Percentiles rank a stretch among this genome's conserved stretches.
These are phyloP conservation scores for Hoplodrina ambigua DNA, from an alignment of 2,888 invertebrate species.

Conservation along the genomic window DNA sequence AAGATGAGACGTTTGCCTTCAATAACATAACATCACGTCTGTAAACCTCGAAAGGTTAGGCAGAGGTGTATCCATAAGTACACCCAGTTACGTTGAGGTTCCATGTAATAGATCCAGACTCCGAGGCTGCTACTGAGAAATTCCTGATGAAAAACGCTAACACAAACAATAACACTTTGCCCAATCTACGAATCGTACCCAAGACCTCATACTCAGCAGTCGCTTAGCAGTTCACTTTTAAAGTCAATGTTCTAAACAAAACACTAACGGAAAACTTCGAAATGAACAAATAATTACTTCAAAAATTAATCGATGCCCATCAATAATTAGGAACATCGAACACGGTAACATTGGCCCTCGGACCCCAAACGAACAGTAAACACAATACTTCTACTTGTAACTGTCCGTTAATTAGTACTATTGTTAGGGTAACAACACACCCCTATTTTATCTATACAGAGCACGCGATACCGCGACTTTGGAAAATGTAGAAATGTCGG, in stretches of 20 bases:
- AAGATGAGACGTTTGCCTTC: too few relatives aligned
- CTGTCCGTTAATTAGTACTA: constrained; percentile 85
- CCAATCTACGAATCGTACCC: too few relatives aligned
- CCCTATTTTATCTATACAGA: constrained; percentile 67
- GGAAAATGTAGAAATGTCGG: not conserved
- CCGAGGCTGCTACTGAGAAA: too few relatives aligned
- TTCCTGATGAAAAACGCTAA: too few relatives aligned
- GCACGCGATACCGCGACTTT: constrained; percentile 64
- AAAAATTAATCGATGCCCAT: constrained; percentile 34
- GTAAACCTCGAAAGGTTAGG: too few relatives aligned
- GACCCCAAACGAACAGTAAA: constrained; percentile 73
- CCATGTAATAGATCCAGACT: too few relatives aligned
- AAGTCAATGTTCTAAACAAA: not conserved
- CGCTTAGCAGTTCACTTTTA: too few relatives aligned
- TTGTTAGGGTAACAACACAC: constrained; percentile 76
- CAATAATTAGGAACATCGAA: constrained; percentile 49
- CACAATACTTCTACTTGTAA: constrained; percentile 69
- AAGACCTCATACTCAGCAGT: too few relatives aligned
- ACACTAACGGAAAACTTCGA: not conserved
- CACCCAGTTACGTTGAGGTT: too few relatives aligned
- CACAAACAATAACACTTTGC: too few relatives aligned
- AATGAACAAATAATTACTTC: not conserved
- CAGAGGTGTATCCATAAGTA: too few relatives aligned
- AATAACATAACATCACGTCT: too few relatives aligned
- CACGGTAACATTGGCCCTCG: constrained; percentile 57